Percentiles rank a stretch among this genome's conserved stretches.
Conservation (phyloP, 2,113 vertebrate genomes). For the human (Homo sapiens) region GRCh38 chr1:153265501-153266000, state of each 20-base stretch:
- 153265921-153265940: no score
- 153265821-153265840: background rate
- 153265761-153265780: background rate
- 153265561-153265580: background rate
- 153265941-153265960: background rate
- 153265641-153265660: background rate
- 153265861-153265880: background rate
- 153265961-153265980: background rate
- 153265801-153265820: background rate
- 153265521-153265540: background rate
- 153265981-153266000: background rate
- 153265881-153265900: background rate
- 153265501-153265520: background rate
- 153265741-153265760: background rate
- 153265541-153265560: background rate
- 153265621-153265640: background rate
- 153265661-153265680: background rate
- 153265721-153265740: background rate
- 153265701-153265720: background rate
- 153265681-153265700: background rate
- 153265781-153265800: background rate
- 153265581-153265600: background rate
- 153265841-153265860: background rate
- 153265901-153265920: background rate
- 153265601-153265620: background rate